These are phyloP conservation scores for Drosophila murphyi DNA, from an alignment of 1,140 invertebrate genomes.

Conservation along the genomic window DNA sequence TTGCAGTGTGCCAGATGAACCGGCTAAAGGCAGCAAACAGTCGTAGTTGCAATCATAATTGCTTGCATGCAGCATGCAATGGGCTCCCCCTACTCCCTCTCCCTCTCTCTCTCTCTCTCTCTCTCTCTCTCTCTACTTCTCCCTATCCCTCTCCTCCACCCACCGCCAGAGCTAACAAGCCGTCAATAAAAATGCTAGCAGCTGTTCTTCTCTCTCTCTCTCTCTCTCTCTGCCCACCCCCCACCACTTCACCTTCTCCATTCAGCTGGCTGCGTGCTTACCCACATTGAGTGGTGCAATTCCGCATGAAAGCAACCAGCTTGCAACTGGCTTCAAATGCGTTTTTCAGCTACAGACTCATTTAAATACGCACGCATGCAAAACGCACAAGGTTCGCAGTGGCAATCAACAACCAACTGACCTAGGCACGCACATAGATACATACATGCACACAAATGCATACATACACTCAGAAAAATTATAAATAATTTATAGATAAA, in stretches of 20 bases:
- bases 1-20: constrained; percentile 1
- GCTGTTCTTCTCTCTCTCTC: not conserved
- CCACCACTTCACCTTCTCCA: too few relatives aligned
- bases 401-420: constrained; percentile 27
- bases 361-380: constrained; percentile 46
- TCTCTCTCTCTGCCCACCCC: not conserved
- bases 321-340: constrained; percentile 18
- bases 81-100: not conserved
- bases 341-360: constrained; percentile 32
- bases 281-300: not conserved
- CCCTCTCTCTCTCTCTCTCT: too few relatives aligned
- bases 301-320: constrained; percentile 38
- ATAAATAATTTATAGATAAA: too few relatives aligned
- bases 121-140: not conserved
- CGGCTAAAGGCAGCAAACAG: not conserved
- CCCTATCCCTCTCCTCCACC: not conserved
- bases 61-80: constrained; percentile 38
- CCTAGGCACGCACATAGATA: constrained; percentile 46
- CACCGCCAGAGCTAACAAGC: constrained; percentile 45
- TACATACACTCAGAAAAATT: too few relatives aligned
- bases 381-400: not conserved
- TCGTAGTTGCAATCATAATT: constrained; percentile 14
- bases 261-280: too few relatives aligned
- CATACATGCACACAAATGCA: too few relatives aligned
- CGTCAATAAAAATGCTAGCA: constrained; percentile 50